phyloP scores from a whole-genome alignment of 2,888 invertebrate species.

The Argyresthia goedartella region DNA sequence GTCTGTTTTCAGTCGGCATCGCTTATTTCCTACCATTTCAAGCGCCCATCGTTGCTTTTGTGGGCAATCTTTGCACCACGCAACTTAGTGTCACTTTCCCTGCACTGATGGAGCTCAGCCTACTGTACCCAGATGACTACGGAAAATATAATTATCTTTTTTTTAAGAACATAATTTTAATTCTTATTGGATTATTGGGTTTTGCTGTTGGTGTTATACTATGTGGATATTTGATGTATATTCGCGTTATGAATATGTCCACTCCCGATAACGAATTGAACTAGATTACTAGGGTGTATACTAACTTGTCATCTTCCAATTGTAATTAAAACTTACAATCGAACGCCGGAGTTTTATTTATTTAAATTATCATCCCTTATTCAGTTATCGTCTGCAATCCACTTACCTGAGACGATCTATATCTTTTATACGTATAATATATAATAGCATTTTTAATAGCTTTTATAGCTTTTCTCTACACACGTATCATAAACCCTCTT shows the following conservation, averaged over 20 bases:
- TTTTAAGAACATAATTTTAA: constrained; percentile 27
- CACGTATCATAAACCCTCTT: too few relatives aligned
- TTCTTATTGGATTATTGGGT: constrained; percentile 22
- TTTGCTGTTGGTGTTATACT: constrained; percentile 26
- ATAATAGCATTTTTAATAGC: too few relatives aligned
- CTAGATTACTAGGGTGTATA: too few relatives aligned
- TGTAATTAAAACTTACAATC: too few relatives aligned
- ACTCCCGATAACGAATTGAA: constrained; percentile 9
- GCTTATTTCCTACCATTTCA: constrained; percentile 35
- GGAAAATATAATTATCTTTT: constrained; percentile 26
- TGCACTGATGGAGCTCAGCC: constrained; percentile 39
- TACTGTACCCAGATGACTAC: constrained; percentile 34
- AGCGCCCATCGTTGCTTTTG: constrained; percentile 43
- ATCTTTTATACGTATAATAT: too few relatives aligned
- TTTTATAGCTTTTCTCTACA: too few relatives aligned
- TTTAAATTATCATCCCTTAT: too few relatives aligned
- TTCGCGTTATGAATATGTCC: constrained; percentile 18
- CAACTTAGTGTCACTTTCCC: constrained; percentile 39
- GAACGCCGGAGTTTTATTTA: too few relatives aligned
- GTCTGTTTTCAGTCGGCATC: constrained; percentile 32
- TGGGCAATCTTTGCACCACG: constrained; percentile 40
- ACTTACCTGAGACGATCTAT: too few relatives aligned
- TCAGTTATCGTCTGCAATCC: too few relatives aligned
- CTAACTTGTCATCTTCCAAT: too few relatives aligned
- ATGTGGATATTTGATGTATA: constrained; percentile 30